Evolutionary conservation across 2,888 invertebrate genomes (phyloP), one percentile per base, ranked within the genome.

Genomic region (Melieria picta): DNA sequence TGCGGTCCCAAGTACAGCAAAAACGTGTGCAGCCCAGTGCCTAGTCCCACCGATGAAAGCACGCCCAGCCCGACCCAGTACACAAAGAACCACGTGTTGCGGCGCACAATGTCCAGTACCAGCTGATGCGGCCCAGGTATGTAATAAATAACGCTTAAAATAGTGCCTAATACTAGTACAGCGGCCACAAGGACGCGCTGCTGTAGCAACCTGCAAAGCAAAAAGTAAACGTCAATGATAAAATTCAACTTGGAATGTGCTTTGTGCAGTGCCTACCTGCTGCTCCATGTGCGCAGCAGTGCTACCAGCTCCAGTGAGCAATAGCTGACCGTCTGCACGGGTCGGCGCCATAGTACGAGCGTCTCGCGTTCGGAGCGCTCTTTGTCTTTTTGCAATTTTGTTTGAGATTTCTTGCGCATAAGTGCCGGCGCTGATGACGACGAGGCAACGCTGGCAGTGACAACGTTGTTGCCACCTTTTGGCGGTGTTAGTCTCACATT

Each of bases 11-110:
- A 89, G 88, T 99, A 99, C 74, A 99, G 89, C 66, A 99, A 90
- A 89, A 99, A 99, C 73, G 99, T 99, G 87, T 99, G 99, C 69
- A 99, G 90, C 1, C 99, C 99, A 0, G 99, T 98, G 56, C 99
- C 99, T 67, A 99, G 90, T 0, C 99, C 99, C 70, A 99, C 97
- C 0, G 98, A 98, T 56, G 98, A 99, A 78, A 99, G 90, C 55
- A 99, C 94, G 13, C 99, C 99, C 63, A 98, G 90, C 10, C 94
- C 92, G 75, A 97, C 90, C 98, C 98, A 98, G 89, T 96, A 97
- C 11, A 92, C 88, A 89, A 86, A 82, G 77, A 87, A 87, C 85
- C 85, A 86, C 45, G 85, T 84, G 76, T 87, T 87, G 43, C 79
- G 79, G 69, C 83, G 85, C 69, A 87, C 81, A 70, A 84, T 76